Conservation (phyloP, 1,140 invertebrate species). For the Pseudomyrmex flavicornis region DNA sequence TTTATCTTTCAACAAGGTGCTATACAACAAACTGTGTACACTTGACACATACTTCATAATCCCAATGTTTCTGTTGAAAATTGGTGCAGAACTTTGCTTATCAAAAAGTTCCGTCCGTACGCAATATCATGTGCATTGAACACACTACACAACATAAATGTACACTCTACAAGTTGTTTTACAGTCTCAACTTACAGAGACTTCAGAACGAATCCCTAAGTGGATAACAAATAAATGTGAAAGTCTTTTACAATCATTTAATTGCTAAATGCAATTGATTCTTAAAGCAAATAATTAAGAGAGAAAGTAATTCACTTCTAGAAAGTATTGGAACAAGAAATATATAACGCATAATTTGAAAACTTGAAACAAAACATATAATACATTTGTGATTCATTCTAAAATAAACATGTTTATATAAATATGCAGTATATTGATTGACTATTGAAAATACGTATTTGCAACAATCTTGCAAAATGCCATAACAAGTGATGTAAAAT, state of each 20-base stretch:
- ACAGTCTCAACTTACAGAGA: constrained; percentile 26
- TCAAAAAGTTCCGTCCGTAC: constrained; percentile 40
- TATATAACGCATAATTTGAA: not conserved
- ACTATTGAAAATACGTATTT: constrained; percentile 2
- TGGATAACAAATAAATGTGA: no score
- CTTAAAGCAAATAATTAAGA: constrained; percentile 1
- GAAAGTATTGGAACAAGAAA: not conserved
- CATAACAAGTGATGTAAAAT: not conserved
- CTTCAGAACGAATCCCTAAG: not conserved
- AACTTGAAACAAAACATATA: not conserved
- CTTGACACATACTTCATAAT: constrained; percentile 75
- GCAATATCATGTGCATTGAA: constrained; percentile 66
- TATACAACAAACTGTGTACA: constrained; percentile 82
- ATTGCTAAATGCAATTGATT: constrained; percentile 30
- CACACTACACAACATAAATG: constrained; percentile 63
- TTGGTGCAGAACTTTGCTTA: constrained; percentile 51
- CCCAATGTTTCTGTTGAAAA: constrained; percentile 58
- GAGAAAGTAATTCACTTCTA: not conserved
- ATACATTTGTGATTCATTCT: constrained; percentile 1
- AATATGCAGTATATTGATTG: constrained; percentile 6
- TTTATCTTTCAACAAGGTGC: constrained; percentile 78
- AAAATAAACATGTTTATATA: constrained; percentile 17
- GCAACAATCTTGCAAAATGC: not conserved
- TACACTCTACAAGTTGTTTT: constrained; percentile 31
- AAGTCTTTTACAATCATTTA: constrained; percentile 28